Conservation (phyloP, 2,113 vertebrate genomes). For the Spermophilus dauricus region DNA sequence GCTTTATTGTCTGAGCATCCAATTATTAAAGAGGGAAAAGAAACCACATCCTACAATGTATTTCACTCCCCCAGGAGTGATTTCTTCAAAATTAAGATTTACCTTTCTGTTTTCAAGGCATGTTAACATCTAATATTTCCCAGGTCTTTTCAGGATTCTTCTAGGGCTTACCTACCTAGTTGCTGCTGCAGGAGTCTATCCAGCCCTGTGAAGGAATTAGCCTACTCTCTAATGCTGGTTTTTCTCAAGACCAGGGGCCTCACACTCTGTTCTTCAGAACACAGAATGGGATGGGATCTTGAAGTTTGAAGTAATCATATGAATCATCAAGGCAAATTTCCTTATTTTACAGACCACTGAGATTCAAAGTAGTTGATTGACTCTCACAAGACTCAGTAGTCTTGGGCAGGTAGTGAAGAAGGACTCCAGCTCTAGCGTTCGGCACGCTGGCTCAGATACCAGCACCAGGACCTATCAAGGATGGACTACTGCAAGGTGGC, state of each 20-base stretch:
- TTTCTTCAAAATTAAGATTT: slow-evolving; percentile 50
- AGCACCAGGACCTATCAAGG: background rate
- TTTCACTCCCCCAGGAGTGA: background rate
- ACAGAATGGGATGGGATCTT: background rate
- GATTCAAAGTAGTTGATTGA: background rate
- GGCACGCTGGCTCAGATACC: background rate
- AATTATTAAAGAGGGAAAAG: background rate
- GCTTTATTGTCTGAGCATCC: background rate
- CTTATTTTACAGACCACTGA: background rate
- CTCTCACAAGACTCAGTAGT: background rate
- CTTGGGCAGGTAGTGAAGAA: background rate
- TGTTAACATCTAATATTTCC: background rate
- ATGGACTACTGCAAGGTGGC: too few relatives aligned
- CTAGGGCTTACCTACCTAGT: background rate
- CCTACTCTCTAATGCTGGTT: background rate
- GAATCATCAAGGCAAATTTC: background rate
- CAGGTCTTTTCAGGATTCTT: slow-evolving; percentile 29
- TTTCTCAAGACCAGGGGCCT: background rate
- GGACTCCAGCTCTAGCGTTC: background rate
- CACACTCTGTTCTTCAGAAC: background rate
- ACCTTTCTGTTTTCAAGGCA: background rate
- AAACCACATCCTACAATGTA: background rate
- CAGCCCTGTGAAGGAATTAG: background rate
- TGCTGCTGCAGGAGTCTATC: background rate
- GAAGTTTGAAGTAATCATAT: background rate